A percentile compares a stretch with the other conserved stretches of the same genome.
Conservation (phyloP, 2,888 invertebrate species). For the Disparrhopalites patrizii region DNA sequence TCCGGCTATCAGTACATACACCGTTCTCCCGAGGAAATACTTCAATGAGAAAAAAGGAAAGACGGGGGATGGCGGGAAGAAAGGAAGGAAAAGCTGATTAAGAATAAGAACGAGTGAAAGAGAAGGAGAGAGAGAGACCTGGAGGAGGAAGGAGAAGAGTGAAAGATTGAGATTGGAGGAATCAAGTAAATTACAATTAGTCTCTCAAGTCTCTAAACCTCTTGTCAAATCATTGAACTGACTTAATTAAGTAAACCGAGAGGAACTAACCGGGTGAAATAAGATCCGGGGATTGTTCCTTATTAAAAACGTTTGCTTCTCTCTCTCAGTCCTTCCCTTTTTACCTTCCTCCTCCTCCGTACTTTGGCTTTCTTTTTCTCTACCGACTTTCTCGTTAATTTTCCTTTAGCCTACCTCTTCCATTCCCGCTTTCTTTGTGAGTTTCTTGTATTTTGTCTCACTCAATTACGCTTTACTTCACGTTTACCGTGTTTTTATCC, state of each 20-base stretch:
- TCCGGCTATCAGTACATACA: too few relatives aligned
- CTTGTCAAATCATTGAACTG: constrained; percentile 11
- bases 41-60: not conserved
- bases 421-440: too few relatives aligned
- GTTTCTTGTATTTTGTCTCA: too few relatives aligned
- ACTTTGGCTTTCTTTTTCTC: too few relatives aligned
- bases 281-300: constrained; percentile 1
- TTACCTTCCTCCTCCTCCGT: not conserved
- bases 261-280: constrained; percentile 10
- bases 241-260: constrained; percentile 7
- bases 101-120: not conserved
- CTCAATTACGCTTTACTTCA: too few relatives aligned
- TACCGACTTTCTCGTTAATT: too few relatives aligned
- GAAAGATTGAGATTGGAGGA: not conserved
- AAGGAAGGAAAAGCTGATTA: not conserved
- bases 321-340: not conserved
- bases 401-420: too few relatives aligned
- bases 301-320: constrained; percentile 8
- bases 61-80: not conserved
- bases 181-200: constrained; percentile 11
- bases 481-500: too few relatives aligned
- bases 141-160: too few relatives aligned
- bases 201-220: constrained; percentile 10
- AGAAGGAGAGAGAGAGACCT: not conserved
- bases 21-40: not conserved